phyloP scores from a whole-genome alignment of 2,113 vertebrate genomes.

The Tenebrosternarchus preto region DNA sequence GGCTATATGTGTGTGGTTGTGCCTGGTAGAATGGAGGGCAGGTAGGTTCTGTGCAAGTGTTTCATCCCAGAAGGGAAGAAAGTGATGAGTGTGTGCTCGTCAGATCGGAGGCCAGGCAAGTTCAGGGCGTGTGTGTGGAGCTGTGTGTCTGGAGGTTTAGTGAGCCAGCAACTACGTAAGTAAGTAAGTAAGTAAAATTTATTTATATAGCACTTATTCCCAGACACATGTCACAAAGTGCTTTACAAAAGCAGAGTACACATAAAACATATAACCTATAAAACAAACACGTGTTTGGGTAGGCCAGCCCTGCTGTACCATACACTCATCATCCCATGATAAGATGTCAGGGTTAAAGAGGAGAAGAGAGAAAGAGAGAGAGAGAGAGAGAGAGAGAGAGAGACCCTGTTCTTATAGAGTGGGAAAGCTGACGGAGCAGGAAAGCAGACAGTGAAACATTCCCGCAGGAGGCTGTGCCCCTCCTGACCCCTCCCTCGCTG shows the following conservation, averaged over 20 bases:
- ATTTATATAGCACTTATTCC: too few species aligned
- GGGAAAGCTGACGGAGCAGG: not conserved
- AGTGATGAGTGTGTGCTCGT: not conserved
- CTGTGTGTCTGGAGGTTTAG: not conserved
- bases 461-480: constrained; percentile 21
- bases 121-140: not conserved
- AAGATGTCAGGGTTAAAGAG: not conserved
- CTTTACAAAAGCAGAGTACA: too few species aligned
- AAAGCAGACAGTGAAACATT: constrained; percentile 32
- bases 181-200: too few species aligned
- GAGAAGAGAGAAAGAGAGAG: not conserved
- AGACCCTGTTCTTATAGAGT: not conserved
- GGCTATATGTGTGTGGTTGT: not conserved
- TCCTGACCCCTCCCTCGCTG: constrained; percentile 1
- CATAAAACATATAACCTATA: too few species aligned
- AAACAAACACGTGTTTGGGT: too few species aligned
- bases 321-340: constrained; percentile 14
- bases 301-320: too few species aligned
- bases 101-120: not conserved
- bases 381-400: not conserved
- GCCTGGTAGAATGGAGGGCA: not conserved
- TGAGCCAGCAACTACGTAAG: not conserved
- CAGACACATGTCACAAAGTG: too few species aligned
- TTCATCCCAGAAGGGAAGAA: not conserved
- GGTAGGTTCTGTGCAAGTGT: not conserved